Evolutionary conservation across 2,113 vertebrate species (phyloP).

Genomic region (human (Homo sapiens)): DNA sequence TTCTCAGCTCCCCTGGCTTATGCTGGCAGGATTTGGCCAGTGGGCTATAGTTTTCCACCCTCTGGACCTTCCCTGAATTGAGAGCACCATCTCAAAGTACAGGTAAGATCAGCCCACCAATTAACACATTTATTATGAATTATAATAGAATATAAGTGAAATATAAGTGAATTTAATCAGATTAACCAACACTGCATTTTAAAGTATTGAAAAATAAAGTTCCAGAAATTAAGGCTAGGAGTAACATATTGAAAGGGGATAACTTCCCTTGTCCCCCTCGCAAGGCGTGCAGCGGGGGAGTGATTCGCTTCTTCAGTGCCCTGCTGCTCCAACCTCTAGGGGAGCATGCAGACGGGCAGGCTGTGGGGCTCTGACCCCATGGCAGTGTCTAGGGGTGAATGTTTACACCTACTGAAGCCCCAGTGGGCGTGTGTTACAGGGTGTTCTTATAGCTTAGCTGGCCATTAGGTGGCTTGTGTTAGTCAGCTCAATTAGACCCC

Average conservation of each 20-base stretch:
- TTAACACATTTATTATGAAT: not conserved
- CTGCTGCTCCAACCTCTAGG: no score
- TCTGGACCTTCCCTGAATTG: not conserved
- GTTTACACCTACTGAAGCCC: no score
- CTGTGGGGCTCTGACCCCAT: no score
- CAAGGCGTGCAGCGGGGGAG: no score
- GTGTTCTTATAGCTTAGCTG: no score
- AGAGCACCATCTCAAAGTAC: not conserved
- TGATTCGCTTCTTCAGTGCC: no score
- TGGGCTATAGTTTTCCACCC: not conserved
- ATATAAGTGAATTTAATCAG: not conserved
- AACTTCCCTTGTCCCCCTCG: no score
- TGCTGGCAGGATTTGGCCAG: not conserved
- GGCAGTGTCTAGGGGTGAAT: no score
- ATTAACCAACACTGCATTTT: not conserved
- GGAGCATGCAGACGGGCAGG: no score
- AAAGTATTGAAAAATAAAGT: not conserved
- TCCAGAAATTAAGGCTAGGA: not conserved
- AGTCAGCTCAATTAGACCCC: no score
- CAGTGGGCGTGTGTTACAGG: no score
- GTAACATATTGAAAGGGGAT: not conserved
- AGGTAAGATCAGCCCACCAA: not conserved
- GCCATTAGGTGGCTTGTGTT: no score
- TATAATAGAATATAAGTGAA: not conserved
- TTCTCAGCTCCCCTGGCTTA: constrained; percentile 3